Base-by-base conservation (phyloP, 2,797 vertebrate genomes). In the Eulemur albifrons region DNA sequence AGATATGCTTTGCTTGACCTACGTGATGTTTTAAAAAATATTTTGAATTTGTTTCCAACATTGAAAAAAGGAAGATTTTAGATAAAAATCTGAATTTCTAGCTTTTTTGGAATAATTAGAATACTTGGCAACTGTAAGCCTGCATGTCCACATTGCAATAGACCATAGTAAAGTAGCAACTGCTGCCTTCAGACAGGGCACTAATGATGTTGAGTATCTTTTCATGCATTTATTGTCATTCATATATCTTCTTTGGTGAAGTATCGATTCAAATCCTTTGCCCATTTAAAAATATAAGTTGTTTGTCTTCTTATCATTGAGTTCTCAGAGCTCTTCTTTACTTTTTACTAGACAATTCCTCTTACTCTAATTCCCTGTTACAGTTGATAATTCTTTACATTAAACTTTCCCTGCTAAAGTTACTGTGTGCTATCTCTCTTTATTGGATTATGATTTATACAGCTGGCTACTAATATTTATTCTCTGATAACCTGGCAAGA, bases 21-120 rank as follows among this genome's bases (percentile, higher is more conserved):
- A 23, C 4, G 35, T 79, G 57, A 85, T 91, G 20, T 52, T 73
- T 88, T 25, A 4, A 61, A 61, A 67, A 50, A 32, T 70, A 32
- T 57, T 89, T 83, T 80, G 12, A 54, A 80, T 65, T 79, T 20
- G 17, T 61, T 59, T 94, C 59, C 27, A 93, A 90, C 27, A 54
- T 20, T 88, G 45, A 86, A 92, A 88, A 87, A 95, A 27, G 20
- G 30, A 52, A 75, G 38, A 32, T 80, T 75, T 88, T 75, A 65
- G n/a, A 76, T 52, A 90, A 90, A 81, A 87, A 67, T 76, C 18
- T 54, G 50, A 90, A 88, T 91, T 81, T 93, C 40, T 70, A 88
- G 13, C 15, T 70, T 88, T 61, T 27, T 43, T 25, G 13, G 65
- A 43, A 7, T 52, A 73, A 57, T 70, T 15, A 23, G 50, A 72